These are phyloP conservation scores for Melopsittacus undulatus DNA, from an alignment of 2,797 vertebrate genomes.

Conservation along the genomic window DNA sequence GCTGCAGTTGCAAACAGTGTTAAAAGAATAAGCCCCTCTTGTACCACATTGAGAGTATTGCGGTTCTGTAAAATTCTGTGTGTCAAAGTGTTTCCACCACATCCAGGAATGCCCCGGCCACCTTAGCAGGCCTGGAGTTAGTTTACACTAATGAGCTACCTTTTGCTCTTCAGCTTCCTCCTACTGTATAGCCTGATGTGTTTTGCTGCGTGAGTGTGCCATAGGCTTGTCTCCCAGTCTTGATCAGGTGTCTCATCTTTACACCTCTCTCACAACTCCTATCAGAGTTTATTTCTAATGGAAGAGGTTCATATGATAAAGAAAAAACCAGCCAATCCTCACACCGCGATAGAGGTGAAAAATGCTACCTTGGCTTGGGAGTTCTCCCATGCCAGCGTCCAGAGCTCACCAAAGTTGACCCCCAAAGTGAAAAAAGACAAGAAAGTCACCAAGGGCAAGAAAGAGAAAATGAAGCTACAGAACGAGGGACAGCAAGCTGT, in stretches of 20 bases:
- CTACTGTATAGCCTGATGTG: conserved; percentile 84
- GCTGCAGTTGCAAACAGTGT: background rate
- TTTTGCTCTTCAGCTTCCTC: conserved; percentile 85
- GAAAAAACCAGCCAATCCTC: conserved; percentile 83
- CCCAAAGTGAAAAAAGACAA: conserved; percentile 83
- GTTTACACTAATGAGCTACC: conserved; percentile 83
- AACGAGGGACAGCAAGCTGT: conserved; percentile 74
- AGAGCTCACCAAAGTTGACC: conserved; percentile 87
- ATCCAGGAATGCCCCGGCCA: conserved; percentile 59
- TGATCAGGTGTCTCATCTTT: conserved; percentile 87
- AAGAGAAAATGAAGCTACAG: conserved; percentile 76
- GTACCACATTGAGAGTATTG: background rate
- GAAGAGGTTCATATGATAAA: conserved; percentile 89
- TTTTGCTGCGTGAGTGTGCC: conserved; percentile 84
- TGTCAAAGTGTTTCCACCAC: conserved; percentile 57
- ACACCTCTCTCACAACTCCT: conserved; percentile 87
- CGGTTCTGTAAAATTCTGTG: conserved; percentile 22
- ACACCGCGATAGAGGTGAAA: conserved; percentile 87
- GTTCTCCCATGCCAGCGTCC: conserved; percentile 85
- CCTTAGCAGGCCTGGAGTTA: conserved; percentile 61
- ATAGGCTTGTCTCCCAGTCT: conserved; percentile 81
- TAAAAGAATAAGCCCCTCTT: background rate
- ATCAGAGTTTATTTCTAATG: conserved; percentile 94
- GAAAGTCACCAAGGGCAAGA: conserved; percentile 77
- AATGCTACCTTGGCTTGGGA: conserved; percentile 92